phyloP scores from a whole-genome alignment of 2,113 vertebrate species.

The Pluvialis apricaria region DNA sequence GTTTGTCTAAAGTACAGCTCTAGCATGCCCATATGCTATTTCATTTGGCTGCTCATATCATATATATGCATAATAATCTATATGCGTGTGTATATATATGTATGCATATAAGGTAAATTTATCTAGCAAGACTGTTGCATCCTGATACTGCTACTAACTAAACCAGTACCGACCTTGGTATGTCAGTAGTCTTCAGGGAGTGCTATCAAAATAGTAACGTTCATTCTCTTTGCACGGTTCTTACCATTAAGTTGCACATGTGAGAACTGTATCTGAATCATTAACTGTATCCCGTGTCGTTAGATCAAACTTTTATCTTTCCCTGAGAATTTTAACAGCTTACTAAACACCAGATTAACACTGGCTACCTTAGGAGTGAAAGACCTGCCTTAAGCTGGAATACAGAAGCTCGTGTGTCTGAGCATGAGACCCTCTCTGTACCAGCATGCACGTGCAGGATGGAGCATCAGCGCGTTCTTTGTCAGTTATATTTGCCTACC shows the following conservation, averaged over 20 bases:
- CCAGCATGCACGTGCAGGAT: rapidly evolving
- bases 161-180: background rate
- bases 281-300: background rate
- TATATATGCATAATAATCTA: background rate
- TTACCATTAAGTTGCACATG: background rate
- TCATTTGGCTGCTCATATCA: background rate
- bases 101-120: background rate
- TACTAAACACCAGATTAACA: background rate
- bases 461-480: background rate
- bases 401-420: rapidly evolving
- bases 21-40: rapidly evolving
- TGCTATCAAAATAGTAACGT: background rate
- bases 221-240: background rate
- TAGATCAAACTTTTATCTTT: background rate
- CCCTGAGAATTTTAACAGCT: background rate
- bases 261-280: background rate
- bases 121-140: background rate
- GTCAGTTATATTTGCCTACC: background rate
- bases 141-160: background rate
- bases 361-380: background rate
- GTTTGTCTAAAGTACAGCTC: background rate
- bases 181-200: background rate
- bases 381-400: background rate
- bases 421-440: rapidly evolving
- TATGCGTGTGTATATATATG: background rate